phyloP scores from a whole-genome alignment of 2,888 invertebrate species.

The Sesia bembeciformis region DNA sequence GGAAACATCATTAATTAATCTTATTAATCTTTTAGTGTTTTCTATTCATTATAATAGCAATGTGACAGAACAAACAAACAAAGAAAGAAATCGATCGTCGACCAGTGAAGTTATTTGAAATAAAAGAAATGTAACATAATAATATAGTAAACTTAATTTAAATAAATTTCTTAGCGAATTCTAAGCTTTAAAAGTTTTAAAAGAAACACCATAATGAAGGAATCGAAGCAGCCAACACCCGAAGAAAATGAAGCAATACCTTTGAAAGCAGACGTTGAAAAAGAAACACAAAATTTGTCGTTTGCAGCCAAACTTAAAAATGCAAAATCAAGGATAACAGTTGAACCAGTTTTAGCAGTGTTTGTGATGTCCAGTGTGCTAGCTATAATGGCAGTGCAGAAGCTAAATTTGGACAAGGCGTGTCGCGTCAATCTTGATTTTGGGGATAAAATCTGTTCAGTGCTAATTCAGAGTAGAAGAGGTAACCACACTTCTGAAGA shows the following conservation, averaged over 20 bases:
- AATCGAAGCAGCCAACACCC: conserved; percentile 29
- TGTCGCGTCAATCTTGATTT: conserved; percentile 86
- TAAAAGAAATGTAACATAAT: too few relatives aligned
- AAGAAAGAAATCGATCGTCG: too few relatives aligned
- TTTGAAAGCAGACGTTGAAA: conserved; percentile 35
- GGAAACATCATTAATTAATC: too few relatives aligned
- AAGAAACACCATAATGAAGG: neutral
- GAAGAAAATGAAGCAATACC: conserved; percentile 32
- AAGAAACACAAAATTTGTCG: conserved; percentile 37
- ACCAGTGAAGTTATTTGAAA: too few relatives aligned
- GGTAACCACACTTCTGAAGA: conserved; percentile 79
- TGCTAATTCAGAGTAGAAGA: conserved; percentile 79
- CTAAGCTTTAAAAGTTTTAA: too few relatives aligned
- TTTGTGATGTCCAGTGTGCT: conserved; percentile 79
- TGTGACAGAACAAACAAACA: too few relatives aligned
- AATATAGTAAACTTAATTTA: too few relatives aligned
- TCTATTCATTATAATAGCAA: too few relatives aligned
- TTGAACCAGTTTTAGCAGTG: conserved; percentile 78
- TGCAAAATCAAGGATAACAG: conserved; percentile 74
- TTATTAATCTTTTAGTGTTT: too few relatives aligned
- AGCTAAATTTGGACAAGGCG: conserved; percentile 88
- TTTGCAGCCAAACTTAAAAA: conserved; percentile 59
- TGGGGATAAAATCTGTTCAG: conserved; percentile 80
- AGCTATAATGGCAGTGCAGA: conserved; percentile 85
- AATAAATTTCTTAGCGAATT: too few relatives aligned